Evolutionary conservation across 2,888 invertebrate species (phyloP), one percentile per base, ranked within the genome.

Genomic region (Drosophila vallismaia): DNA sequence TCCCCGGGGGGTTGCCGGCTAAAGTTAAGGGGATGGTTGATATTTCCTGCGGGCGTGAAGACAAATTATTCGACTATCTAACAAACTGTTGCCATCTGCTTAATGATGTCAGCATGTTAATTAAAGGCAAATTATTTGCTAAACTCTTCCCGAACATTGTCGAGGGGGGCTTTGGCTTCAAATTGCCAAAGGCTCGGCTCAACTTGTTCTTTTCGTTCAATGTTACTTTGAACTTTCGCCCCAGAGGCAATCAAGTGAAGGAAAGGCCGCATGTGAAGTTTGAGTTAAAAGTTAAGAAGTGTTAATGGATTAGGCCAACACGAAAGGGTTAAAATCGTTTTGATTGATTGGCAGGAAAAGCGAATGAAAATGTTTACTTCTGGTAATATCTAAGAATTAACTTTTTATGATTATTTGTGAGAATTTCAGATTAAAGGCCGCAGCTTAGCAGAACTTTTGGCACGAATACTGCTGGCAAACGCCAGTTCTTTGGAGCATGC

Each of bases 41-140:
- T 49, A 42, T 56, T 51, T 68, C 64, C 63, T 63, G 63, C 63
- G 51, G 73, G 71, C 71, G 69, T 70, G 53, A 71, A 77, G 86
- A 86, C 86, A 86, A 86, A 82, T 86, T 84, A 69, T 71, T 69
- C 69, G 62, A 68, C 77, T 69, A 70, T 63, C 84, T 73, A 77
- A 83, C 84, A 83, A 82, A 86, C 84, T 79, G 80, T 83, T 81
- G 80, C 86, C 80, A 86, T 83, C 64, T 72, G 50, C 71, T 57
- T 88, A 86, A 88, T 89, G 88, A 88, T 87, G 89, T 87, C 88
- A 87, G 79, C 79, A 88, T 86, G 88, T 88, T 90, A 89, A 89
- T 90, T 89, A 90, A 89, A 88, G 84, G 84, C 88, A 88, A 89
- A 89, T 90, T 89, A 88, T 89, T 89, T 88, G 78, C 86, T 83